phyloP scores from a whole-genome alignment of 1,140 invertebrate genomes.

The Eufriesea mexicana region DNA sequence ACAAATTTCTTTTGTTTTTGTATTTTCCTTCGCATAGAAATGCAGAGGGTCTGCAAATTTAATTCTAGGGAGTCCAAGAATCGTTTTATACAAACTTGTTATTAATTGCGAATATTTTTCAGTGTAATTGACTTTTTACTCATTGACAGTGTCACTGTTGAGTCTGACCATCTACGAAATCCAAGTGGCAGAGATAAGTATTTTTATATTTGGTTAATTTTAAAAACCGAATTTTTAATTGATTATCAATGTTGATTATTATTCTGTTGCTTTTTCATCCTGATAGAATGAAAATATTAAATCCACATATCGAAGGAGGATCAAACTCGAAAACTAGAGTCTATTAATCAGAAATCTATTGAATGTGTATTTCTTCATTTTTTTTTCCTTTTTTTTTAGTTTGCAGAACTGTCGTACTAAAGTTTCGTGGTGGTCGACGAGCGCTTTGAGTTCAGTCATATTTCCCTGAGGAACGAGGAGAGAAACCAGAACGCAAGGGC shows the following conservation, averaged over 20 bases:
- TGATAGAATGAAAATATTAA: slow-evolving; percentile 7
- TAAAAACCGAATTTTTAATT: not conserved
- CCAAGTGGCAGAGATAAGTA: not conserved
- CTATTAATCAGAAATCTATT: slow-evolving; percentile 70
- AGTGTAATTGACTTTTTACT: slow-evolving; percentile 2
- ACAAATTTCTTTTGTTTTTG: not conserved
- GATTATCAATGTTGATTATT: not conserved
- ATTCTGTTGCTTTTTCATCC: not conserved
- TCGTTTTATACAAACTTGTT: not conserved
- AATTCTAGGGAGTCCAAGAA: not conserved
- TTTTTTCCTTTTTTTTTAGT: not conserved
- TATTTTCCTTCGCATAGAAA: too few relatives aligned
- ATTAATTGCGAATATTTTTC: not conserved
- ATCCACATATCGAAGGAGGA: slow-evolving; percentile 13
- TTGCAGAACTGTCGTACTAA: slow-evolving; percentile 74
- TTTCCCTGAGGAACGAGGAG: slow-evolving; percentile 74
- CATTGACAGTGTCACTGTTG: not conserved
- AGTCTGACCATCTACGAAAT: not conserved
- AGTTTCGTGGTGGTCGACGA: slow-evolving; percentile 72
- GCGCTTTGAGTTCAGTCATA: slow-evolving; percentile 76
- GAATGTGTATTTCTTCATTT: slow-evolving; percentile 64
- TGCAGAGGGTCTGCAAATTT: not conserved
- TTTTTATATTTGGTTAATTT: not conserved
- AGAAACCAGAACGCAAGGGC: slow-evolving; percentile 64
- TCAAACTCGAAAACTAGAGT: slow-evolving; percentile 7